These are phyloP conservation scores for Sebastes diploproa DNA, from an alignment of 2,797 vertebrate species.

Conservation along the genomic window DNA sequence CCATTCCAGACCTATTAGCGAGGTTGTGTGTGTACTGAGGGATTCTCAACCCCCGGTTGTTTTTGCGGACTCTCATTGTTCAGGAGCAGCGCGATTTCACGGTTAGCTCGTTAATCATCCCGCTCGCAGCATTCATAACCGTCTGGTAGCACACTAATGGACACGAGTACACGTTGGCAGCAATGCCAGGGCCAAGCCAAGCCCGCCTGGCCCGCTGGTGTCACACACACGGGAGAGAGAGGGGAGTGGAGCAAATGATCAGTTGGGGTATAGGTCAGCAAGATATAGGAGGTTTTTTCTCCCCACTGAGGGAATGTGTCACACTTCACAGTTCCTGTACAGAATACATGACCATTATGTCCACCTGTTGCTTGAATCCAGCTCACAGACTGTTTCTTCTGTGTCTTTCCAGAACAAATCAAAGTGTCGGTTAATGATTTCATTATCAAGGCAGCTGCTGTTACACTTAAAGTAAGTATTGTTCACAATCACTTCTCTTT, in stretches of 20 bases:
- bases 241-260: neutral
- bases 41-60: conserved; percentile 73
- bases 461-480: conserved; percentile 92
- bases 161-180: conserved; percentile 42
- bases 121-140: conserved; percentile 66
- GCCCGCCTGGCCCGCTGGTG: conserved; percentile 7
- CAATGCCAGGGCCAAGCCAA: conserved; percentile 5
- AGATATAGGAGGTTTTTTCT: neutral
- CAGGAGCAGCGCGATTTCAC: conserved; percentile 72
- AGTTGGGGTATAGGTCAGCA: neutral
- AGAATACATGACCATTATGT: neutral
- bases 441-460: conserved; percentile 94
- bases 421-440: conserved; percentile 98
- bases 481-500: neutral
- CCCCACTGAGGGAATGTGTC: neutral
- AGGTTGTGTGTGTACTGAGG: conserved; percentile 63
- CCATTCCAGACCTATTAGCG: conserved; percentile 70
- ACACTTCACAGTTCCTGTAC: neutral
- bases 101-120: conserved; percentile 76
- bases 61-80: conserved; percentile 72
- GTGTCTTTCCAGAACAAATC: conserved; percentile 88
- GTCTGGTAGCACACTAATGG: conserved; percentile 64
- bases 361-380: neutral
- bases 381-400: conserved; percentile 31
- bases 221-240: neutral